Percentiles rank a stretch among this genome's conserved stretches.
These are phyloP conservation scores for Rhagonycha lutea DNA, from an alignment of 2,888 invertebrate species.

Conservation along the genomic window DNA sequence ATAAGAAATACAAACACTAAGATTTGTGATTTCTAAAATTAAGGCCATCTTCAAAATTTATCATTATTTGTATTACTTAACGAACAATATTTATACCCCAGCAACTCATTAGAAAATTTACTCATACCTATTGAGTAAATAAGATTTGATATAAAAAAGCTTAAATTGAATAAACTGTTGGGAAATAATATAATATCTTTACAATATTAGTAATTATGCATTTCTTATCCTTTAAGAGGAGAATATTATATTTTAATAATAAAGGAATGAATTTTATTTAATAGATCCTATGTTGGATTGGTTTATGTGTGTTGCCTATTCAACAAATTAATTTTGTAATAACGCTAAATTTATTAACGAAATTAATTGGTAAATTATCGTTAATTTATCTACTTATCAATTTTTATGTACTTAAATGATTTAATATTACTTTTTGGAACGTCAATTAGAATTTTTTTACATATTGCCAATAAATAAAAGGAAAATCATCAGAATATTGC, in stretches of 20 bases:
- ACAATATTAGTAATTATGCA: background rate
- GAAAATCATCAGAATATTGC: background rate
- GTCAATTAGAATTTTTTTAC: background rate
- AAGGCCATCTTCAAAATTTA: background rate
- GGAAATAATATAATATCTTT: background rate
- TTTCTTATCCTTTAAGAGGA: background rate
- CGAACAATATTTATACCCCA: background rate
- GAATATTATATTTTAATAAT: background rate
- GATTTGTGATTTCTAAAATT: background rate
- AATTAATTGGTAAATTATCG: background rate
- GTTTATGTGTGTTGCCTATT: too few species aligned
- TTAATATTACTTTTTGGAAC: background rate
- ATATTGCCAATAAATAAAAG: background rate
- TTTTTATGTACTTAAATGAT: background rate
- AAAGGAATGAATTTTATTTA: too few species aligned
- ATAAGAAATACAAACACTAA: too few species aligned
- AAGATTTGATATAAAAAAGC: too few species aligned
- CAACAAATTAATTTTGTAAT: too few species aligned
- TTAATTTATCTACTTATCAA: background rate
- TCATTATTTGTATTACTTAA: background rate
- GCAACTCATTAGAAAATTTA: background rate
- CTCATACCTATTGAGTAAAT: background rate
- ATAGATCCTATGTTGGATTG: too few species aligned
- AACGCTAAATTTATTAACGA: background rate
- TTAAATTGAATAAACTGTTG: background rate